Evolutionary conservation across 2,113 vertebrate species (phyloP), one percentile per base, ranked within the genome.

Genomic region (Polypterus senegalus): DNA sequence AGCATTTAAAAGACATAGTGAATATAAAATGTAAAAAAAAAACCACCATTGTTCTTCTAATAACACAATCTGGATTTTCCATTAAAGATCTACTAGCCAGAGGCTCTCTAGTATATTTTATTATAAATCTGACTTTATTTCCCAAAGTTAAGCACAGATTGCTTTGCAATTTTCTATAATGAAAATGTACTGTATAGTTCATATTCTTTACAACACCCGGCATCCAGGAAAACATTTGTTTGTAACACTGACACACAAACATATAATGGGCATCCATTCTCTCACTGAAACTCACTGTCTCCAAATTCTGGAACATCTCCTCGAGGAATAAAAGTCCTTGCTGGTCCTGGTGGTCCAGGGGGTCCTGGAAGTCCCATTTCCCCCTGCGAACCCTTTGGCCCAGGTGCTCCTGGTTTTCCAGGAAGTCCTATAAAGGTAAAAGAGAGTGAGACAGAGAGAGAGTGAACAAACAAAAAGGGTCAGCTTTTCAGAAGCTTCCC

Each of bases 341-440:
- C 9, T 70, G 82, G 85, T 27, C 92, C 90, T 0, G 91, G 91
- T 3, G 80, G 89, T 2, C 93, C 92, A 0, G 88, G 89, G 5
- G 81, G 85, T 0, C 92, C 92, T 0, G 84, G 88, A 6, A 73
- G 82, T 57, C 92, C 93, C 0, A 62, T 80, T 71, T 87, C 86
- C 74, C 93, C 92, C 49, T 85, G 85, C 59, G 78, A 71, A 64
- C 92, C 93, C 54, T 81, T 84, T 9, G 89, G 84, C 59, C 87
- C 87, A 49, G 76, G 83, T 2, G 83, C 82, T 68, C 86, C 87
- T 64, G 78, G 1, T 48, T 81, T 79, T 4, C 93, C 92, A 81
- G 76, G 66, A 61, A 62, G 70, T 53, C 83, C 83, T 82, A 64
- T 66, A 44, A 27, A 44, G 52, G 47, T 49, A 3, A 49, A 43